These are phyloP conservation scores for Hydrozoanthus gracilis DNA, from an alignment of 92 coral and sea anemone species.

Conservation along the genomic window DNA sequence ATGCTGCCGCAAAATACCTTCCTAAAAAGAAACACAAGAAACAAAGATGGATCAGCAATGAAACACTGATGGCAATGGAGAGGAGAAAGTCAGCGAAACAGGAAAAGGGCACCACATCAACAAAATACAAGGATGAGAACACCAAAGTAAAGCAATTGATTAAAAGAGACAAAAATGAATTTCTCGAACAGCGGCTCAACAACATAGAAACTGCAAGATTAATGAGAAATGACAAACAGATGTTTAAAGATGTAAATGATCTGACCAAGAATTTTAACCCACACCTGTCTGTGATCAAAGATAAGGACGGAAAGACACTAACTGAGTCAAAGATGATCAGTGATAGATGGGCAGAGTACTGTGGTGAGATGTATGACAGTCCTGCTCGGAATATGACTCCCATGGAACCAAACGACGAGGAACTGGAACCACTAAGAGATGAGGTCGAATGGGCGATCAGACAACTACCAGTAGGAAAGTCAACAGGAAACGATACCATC, in stretches of 20 bases:
- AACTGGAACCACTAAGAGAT: conserved; percentile 5
- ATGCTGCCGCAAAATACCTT: no score
- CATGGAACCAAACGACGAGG: conserved; percentile 4
- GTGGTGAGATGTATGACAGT: conserved; percentile 16
- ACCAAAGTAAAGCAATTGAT: no score
- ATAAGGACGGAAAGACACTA: conserved; percentile 3
- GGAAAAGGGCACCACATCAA: no score
- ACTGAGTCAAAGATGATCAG: conserved; percentile 2
- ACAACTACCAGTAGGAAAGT: conserved; percentile 11
- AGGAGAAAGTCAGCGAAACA: no score
- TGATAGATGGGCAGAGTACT: conserved; percentile 5
- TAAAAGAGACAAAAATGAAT: not conserved
- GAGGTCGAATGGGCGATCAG: conserved; percentile 20
- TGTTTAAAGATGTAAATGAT: not conserved
- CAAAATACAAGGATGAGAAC: no score
- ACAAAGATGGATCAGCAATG: no score
- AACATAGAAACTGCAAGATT: not conserved
- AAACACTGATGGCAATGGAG: no score
- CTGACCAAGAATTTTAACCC: conserved; percentile 14
- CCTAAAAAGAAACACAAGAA: no score
- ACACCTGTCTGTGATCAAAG: not conserved
- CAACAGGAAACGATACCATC: conserved; percentile 8
- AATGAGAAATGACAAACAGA: not conserved
- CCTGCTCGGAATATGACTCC: not conserved
- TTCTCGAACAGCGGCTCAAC: not conserved